Evolutionary conservation across 2,113 vertebrate genomes (phyloP), one percentile per base, ranked within the genome.

Genomic region (Poeciliopsis turrubarensis): DNA sequence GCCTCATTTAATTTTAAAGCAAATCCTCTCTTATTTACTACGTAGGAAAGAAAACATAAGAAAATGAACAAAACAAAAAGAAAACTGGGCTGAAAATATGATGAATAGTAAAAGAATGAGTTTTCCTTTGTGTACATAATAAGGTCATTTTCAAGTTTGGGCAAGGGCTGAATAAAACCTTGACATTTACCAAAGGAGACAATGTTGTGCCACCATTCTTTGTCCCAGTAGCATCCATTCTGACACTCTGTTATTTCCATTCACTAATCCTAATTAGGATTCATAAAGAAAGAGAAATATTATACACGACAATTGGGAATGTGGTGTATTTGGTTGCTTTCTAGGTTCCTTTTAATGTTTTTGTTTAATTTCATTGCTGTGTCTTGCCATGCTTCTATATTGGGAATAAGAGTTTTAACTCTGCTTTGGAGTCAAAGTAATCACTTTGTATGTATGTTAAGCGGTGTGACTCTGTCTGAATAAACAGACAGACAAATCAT

Each of bases 181-280:
- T 65, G 72, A 73, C 72, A 73, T 73, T 73, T 73, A 73, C 30
- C 41, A 51, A 54, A 65, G 62, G 27, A 65, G 47, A 60, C 7
- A 27, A 65, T 73, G 44, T 32, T 41, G 14, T 47, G 39, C 17
- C 63, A 39, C 63, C 31, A 15, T 39, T 66, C 30, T 65, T 57
- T 65, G 64, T 26, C 12, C 57, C 30, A 74, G 47, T 26, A 66
- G 17, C 47, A 66, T 44, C 39, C 37, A 64, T 25, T 30, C 31
- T 3, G 31, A 22, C 31, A 17, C 22, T 72, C 60, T 32, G 31
- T 19, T 51, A 26, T 51, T 41, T 73, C 19, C 22, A 30, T 39
- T 60, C 32, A 66, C 15, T 57, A 3, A 39, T 37, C 34, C 31
- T 74, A 66, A 66, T 66, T 29, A 65, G 22, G 14, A 44, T 51